phyloP scores from a whole-genome alignment of 2,888 invertebrate species.

The Orthonevra nobilis region DNA sequence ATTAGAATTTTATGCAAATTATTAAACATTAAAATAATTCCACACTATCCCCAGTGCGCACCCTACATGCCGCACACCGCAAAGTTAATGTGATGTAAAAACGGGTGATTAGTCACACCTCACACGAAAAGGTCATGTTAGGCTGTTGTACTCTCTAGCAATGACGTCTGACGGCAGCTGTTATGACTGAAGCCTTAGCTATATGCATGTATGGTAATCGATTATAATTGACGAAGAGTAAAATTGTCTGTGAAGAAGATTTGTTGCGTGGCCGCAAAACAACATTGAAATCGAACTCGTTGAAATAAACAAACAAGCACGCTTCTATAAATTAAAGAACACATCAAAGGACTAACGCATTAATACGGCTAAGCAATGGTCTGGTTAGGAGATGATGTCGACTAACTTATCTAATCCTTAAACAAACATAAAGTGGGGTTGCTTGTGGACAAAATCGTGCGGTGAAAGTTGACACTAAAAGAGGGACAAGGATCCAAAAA shows the following conservation, averaged over 20 bases:
- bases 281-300: too few species aligned
- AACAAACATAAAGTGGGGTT: slow-evolving; percentile 27
- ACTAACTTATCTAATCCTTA: slow-evolving; percentile 28
- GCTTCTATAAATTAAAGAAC: neutral
- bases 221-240: slow-evolving; percentile 64
- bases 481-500: slow-evolving; percentile 16
- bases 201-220: slow-evolving; percentile 48
- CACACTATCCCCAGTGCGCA: slow-evolving; percentile 41
- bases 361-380: neutral
- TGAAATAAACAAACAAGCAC: slow-evolving; percentile 24
- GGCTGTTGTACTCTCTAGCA: slow-evolving; percentile 39
- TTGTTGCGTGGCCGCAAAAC: slow-evolving; percentile 18
- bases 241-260: too few species aligned
- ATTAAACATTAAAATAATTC: slow-evolving; percentile 69
- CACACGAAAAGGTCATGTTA: slow-evolving; percentile 67
- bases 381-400: slow-evolving; percentile 7
- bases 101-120: slow-evolving; percentile 70
- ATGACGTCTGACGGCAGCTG: slow-evolving; percentile 43
- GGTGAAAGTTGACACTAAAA: slow-evolving; percentile 66
- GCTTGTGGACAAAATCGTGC: slow-evolving; percentile 41
- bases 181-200: too few species aligned
- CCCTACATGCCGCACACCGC: slow-evolving; percentile 41
- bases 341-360: slow-evolving; percentile 30
- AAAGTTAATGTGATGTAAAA: slow-evolving; percentile 69
- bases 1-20: slow-evolving; percentile 70